Evolutionary conservation across 2,797 vertebrate genomes (phyloP).

Genomic region (Luscinia megarhynchos): DNA sequence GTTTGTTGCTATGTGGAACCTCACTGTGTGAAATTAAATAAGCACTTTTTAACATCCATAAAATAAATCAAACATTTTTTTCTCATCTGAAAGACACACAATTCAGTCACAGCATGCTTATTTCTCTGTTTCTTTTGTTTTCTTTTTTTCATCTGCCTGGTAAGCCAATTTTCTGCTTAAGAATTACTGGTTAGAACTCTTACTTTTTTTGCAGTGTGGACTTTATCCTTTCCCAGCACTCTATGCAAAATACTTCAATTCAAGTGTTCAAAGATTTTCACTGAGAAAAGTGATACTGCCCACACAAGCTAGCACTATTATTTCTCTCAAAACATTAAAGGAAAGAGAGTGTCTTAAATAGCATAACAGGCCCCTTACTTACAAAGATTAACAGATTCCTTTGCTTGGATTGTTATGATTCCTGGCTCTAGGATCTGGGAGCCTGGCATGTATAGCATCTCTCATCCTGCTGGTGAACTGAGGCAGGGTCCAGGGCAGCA

Average conservation of each 20-base stretch:
- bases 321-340: constrained; percentile 37
- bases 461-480: neutral
- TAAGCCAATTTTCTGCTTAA: constrained; percentile 98
- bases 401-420: neutral
- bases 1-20: constrained; percentile 86
- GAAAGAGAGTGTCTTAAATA: neutral
- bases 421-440: constrained; percentile 25
- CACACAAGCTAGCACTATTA: neutral
- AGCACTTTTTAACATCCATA: constrained; percentile 87
- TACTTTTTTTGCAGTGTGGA: constrained; percentile 86
- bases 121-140: constrained; percentile 91
- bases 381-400: constrained; percentile 39
- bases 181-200: constrained; percentile 87
- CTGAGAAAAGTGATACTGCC: constrained; percentile 8
- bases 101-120: constrained; percentile 91
- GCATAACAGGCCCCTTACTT: neutral
- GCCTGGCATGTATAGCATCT: neutral
- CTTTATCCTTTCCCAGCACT: constrained; percentile 84
- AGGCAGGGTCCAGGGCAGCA: neutral
- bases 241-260: constrained; percentile 80
- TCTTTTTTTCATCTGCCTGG: constrained; percentile 84
- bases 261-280: constrained; percentile 79
- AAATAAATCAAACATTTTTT: constrained; percentile 87
- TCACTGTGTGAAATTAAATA: constrained; percentile 89
- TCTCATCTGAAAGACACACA: constrained; percentile 82